phyloP scores from a whole-genome alignment of 2,113 vertebrate species.

The Todiramphus saurophagus region DNA sequence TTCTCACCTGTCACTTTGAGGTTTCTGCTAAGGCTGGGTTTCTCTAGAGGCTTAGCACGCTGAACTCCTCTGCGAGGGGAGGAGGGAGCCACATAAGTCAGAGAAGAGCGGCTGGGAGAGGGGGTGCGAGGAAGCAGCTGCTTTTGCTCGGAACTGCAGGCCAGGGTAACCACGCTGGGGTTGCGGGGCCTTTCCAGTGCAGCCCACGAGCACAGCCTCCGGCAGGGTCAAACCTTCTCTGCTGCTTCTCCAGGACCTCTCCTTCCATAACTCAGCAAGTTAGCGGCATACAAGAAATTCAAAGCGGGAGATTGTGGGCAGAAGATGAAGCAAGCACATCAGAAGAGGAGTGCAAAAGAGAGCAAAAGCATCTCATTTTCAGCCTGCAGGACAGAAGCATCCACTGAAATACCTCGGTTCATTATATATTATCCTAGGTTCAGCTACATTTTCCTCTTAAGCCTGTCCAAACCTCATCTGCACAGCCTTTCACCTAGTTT shows the following conservation, averaged over 20 bases:
- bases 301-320: fast-evolving
- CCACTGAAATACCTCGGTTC: neutral
- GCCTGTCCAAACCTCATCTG: neutral
- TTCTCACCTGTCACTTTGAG: fast-evolving
- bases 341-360: neutral
- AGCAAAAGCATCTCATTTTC: neutral
- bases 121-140: fast-evolving
- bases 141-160: fast-evolving
- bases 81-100: fast-evolving
- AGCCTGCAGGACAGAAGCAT: neutral
- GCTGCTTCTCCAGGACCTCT: neutral
- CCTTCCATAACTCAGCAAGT: fast-evolving
- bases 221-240: neutral
- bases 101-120: neutral
- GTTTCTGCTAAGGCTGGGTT: neutral
- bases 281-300: neutral
- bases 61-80: neutral
- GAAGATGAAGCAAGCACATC: neutral
- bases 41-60: neutral
- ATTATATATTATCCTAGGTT: neutral
- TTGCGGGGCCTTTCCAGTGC: fast-evolving
- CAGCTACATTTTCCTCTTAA: neutral
- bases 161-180: fast-evolving
- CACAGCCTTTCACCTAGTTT: neutral
- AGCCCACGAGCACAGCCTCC: fast-evolving